These are phyloP conservation scores for Sipha maydis DNA, from an alignment of 2,888 invertebrate species.

Conservation along the genomic window DNA sequence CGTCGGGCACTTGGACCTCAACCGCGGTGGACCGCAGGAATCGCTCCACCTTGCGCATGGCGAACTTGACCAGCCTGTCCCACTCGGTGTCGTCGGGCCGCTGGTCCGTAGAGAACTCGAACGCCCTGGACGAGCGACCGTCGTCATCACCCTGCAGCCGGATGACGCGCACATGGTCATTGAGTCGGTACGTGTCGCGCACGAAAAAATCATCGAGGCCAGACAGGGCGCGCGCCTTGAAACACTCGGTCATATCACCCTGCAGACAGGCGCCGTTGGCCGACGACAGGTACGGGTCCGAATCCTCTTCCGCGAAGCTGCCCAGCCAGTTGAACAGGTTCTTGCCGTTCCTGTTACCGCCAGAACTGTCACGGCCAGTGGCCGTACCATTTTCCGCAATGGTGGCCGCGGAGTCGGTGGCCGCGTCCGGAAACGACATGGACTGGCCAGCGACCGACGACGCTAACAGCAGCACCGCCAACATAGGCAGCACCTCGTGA, in stretches of 20 bases:
- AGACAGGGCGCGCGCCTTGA: conserved; percentile 81
- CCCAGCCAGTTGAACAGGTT: conserved; percentile 83
- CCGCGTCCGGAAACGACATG: conserved; percentile 42
- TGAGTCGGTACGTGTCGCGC: conserved; percentile 72
- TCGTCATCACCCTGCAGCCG: conserved; percentile 78
- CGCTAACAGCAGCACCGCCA: conserved; percentile 81
- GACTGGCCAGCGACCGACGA: conserved; percentile 74
- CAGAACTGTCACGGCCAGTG: conserved; percentile 39
- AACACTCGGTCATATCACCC: conserved; percentile 86
- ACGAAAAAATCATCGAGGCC: conserved; percentile 84
- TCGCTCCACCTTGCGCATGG: conserved; percentile 79
- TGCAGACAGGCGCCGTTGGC: conserved; percentile 79
- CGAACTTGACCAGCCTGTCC: conserved; percentile 83
- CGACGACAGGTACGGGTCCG: conserved; percentile 81
- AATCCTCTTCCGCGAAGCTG: conserved; percentile 77
- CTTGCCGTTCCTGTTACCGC: conserved; percentile 72
- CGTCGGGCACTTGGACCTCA: conserved; percentile 79
- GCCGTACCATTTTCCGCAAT: conserved; percentile 39
- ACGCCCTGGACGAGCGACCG: conserved; percentile 76
- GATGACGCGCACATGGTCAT: conserved; percentile 78
- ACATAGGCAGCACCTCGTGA: not conserved
- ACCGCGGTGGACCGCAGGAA: conserved; percentile 83
- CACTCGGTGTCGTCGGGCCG: conserved; percentile 81
- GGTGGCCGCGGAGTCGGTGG: not conserved
- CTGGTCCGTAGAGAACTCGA: conserved; percentile 78